These are phyloP conservation scores for Gymnarchus niloticus DNA, from an alignment of 2,113 vertebrate species.

Conservation along the genomic window DNA sequence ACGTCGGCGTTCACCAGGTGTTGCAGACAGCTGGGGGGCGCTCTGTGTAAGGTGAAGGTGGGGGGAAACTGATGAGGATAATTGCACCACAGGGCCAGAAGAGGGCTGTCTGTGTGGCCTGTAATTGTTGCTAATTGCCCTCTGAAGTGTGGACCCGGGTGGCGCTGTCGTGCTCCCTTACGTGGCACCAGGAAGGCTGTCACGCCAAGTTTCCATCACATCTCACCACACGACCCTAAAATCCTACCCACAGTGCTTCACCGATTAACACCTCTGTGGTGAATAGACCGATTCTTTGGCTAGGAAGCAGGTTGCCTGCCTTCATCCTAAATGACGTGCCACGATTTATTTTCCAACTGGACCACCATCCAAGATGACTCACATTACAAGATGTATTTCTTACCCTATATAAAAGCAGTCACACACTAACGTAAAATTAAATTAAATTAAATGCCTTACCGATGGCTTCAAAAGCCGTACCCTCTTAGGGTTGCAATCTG, in stretches of 20 bases:
- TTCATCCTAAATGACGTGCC: neutral
- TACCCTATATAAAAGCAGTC: neutral
- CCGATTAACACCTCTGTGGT: neutral
- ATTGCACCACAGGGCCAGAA: constrained; percentile 10
- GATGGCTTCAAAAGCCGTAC: neutral
- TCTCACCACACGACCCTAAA: neutral
- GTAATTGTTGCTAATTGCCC: constrained; percentile 22
- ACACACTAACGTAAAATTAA: neutral
- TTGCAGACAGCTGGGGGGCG: neutral
- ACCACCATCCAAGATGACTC: neutral
- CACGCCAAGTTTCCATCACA: neutral
- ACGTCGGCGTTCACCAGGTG: neutral
- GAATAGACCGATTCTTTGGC: neutral
- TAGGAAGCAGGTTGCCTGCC: neutral
- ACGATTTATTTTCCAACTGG: neutral
- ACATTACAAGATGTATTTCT: neutral
- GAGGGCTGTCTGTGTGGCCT: constrained; percentile 15
- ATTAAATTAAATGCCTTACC: too few species aligned
- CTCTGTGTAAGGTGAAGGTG: neutral
- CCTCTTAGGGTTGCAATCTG: neutral
- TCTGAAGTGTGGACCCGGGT: neutral
- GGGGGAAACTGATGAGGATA: neutral
- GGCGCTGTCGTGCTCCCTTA: neutral
- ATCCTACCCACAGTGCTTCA: neutral
- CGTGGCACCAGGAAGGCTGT: neutral